Base-by-base conservation (phyloP, 2,888 invertebrate genomes). In the Trichacis sp. region DNA sequence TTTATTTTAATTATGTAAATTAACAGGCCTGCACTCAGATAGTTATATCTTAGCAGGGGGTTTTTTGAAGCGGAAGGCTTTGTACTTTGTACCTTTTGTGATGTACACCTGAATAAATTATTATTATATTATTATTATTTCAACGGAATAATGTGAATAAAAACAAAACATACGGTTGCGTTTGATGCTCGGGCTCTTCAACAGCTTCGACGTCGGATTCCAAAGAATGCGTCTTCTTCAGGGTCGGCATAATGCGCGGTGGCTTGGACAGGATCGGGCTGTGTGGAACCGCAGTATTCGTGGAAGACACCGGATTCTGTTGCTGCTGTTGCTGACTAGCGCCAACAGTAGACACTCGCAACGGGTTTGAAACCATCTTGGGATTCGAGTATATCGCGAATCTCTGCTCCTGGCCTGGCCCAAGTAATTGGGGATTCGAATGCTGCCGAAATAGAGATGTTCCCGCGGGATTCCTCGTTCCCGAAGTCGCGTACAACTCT, bases 351-450 rank as follows among this genome's bases (percentile, higher is more conserved):
- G 61, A 66, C 8, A 62, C 36, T 14, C 52, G 63, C 8, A 60
- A 52, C 2, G 64, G 62, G 30, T 54, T 61, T 30, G 59, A 48
- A 8, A 36, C 40, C 29, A 42, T 60, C 45, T 45, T 57, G 50
- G 45, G 57, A 19, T 49, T 61, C 38, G 61, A 48, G 38, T 56
- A 50, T 42, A 54, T 46, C 11, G 38, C 42, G 36, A 45, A 47
- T 53, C 38, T 56, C 52, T 52, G 54, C 43, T 68, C 60, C 11
- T 65, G 50, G 47, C 70, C 73, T 17, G 73, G 70, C 33, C 54
- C 73, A 5, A 74, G 68, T 38, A 80, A 51, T 53, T 80, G 79
- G 12, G 79, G 79, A 70, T 81, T 82, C 24, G 83, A 82, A 58
- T 77, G 73, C 61, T 83, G 82, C 11, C 82, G 77, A 55, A 80